Evolutionary conservation across 2,113 vertebrate genomes (phyloP), one percentile per base, ranked within the genome.

Genomic region (Gobio gobio): DNA sequence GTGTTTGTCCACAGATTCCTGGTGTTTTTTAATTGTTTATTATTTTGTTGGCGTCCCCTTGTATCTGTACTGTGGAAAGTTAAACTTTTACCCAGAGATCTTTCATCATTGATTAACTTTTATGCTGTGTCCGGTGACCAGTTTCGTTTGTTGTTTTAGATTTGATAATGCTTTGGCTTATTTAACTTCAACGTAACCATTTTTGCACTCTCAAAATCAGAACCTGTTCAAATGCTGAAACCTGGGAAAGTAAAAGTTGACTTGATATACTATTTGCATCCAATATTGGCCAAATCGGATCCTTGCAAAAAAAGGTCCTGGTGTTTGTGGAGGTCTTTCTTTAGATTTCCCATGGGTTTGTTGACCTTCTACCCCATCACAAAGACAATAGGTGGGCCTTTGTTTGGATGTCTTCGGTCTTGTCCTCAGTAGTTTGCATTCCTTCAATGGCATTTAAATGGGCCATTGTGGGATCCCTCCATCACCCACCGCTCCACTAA

Each of bases 401-500:
- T 63, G 61, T 75, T 83, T 79, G 54, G 64, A 10, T 18, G 7
- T 1, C 43, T 54, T 20, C 43, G 5, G 22, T 82, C 16, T 2
- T 2, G 40, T 64, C 73, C 4, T 47, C 45, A 24, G 14, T 79
- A 4, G 22, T 61, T 86, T 40, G 36, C 56, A 83, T 89, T 75
- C 73, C 24, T 82, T 83, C 82, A 72, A 68, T 80, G 36, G 47
- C 10, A 49, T 86, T 81, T 33, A 74, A 64, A 76, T 74, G 45
- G 8, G 29, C 12, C 22, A 29, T 59, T 73, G 45, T 47, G 7
- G 40, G n/a, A 0, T 77, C 51, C 45, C 43, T 56, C 75, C 68
- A 80, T 85, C 74, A 45, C 78, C 78, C 82, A 43, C 78, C 5
- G n/a, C 24, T 84, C 36, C 51, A 33, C 49, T 16, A 0, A 5